A percentile compares a stretch with the other conserved stretches of the same genome.
Evolutionary conservation across 2,888 invertebrate species (phyloP).

Genomic region (Pollenia labialis): DNA sequence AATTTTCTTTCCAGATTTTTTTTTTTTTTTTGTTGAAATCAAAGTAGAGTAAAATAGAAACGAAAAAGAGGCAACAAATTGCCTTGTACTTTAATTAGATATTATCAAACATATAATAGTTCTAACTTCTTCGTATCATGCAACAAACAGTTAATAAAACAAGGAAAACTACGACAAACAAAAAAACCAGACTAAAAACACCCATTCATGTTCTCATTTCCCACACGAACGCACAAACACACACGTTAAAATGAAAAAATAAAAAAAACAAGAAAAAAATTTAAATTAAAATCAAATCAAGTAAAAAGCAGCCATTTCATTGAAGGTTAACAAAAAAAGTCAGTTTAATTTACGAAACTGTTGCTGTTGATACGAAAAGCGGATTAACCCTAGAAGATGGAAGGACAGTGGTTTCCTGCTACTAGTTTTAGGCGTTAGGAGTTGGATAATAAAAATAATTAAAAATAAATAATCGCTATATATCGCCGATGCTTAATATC

Average conservation of each 20-base stretch:
- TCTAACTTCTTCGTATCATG: constrained; percentile 70
- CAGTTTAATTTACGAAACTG: constrained; percentile 47
- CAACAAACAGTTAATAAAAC: constrained; percentile 57
- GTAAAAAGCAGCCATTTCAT: constrained; percentile 29
- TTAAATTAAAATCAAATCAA: constrained; percentile 53
- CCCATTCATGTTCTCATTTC: constrained; percentile 53
- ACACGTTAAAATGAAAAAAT: background rate
- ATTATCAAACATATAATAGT: constrained; percentile 65
- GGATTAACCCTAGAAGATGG: constrained; percentile 21
- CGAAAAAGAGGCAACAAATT: constrained; percentile 36
- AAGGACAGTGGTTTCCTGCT: background rate
- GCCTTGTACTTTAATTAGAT: constrained; percentile 66
- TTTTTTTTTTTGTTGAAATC: background rate
- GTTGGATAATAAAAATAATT: too few relatives aligned
- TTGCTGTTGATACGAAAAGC: constrained; percentile 7
- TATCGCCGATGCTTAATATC: too few relatives aligned
- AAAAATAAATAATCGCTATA: too few relatives aligned
- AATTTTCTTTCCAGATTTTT: constrained; percentile 40
- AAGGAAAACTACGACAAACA: constrained; percentile 38
- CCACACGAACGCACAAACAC: background rate
- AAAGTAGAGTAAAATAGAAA: background rate
- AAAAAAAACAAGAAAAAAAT: background rate
- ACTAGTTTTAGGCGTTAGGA: too few relatives aligned
- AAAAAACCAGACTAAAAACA: constrained; percentile 38
- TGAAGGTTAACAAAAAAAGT: constrained; percentile 36